A percentile compares a stretch with the other conserved stretches of the same genome.
These are phyloP conservation scores for Sphenopsis melanotis DNA, from an alignment of 2,797 vertebrate species.

Conservation along the genomic window DNA sequence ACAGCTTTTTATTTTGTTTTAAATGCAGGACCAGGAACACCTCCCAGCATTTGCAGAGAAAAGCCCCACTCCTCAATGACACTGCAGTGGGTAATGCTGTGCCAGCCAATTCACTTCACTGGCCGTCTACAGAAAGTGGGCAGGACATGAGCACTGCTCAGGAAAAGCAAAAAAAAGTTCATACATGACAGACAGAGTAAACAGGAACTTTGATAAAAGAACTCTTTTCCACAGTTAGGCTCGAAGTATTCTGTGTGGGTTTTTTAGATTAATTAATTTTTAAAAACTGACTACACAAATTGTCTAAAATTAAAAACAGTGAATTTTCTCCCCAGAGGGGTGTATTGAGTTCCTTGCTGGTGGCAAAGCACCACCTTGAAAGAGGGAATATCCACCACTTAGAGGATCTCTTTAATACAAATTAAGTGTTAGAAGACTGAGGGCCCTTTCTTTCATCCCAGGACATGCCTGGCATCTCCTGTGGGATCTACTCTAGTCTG, in stretches of 20 bases:
- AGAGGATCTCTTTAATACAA: not conserved
- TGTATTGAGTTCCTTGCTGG: not conserved
- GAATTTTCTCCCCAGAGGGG: not conserved
- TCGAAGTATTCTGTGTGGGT: not conserved
- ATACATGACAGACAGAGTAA: not conserved
- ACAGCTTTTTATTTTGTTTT: not conserved
- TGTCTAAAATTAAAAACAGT: not conserved
- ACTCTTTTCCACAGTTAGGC: not conserved
- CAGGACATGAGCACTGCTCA: not conserved
- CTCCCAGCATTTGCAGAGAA: not conserved
- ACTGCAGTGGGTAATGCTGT: not conserved
- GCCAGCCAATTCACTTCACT: not conserved
- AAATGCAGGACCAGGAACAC: not conserved
- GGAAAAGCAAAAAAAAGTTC: not conserved
- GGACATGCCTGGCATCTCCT: rapidly evolving
- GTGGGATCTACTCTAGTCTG: not conserved
- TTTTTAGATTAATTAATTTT: not conserved
- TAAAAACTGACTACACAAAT: not conserved
- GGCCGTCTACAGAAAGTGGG: rapidly evolving
- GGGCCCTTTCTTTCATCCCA: not conserved
- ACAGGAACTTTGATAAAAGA: not conserved
- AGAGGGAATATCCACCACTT: not conserved
- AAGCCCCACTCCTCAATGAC: not conserved
- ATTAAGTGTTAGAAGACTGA: not conserved
- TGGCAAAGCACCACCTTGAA: not conserved